A percentile compares a stretch with the other conserved stretches of the same genome.
These are phyloP conservation scores for Scomber japonicus DNA, from an alignment of 2,113 vertebrate genomes.

Conservation along the genomic window DNA sequence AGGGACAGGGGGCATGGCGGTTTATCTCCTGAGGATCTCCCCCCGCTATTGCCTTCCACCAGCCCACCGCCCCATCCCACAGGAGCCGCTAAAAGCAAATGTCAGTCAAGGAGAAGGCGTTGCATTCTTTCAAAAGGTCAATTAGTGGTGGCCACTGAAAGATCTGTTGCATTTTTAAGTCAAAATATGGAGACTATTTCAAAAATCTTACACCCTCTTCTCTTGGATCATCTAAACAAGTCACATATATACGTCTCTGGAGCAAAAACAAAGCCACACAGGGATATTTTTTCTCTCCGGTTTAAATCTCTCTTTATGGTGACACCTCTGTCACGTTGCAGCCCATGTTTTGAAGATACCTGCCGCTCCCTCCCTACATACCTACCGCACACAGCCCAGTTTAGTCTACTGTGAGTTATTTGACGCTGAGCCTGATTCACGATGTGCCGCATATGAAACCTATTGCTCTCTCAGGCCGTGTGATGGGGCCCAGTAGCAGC, in stretches of 20 bases:
- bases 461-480: constrained; percentile 41
- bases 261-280: neutral
- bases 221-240: neutral
- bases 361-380: constrained; percentile 8
- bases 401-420: constrained; percentile 27
- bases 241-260: neutral
- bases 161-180: constrained; percentile 42
- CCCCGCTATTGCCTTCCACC: constrained; percentile 81
- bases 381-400: constrained; percentile 31
- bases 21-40: constrained; percentile 83
- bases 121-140: constrained; percentile 80
- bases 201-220: neutral
- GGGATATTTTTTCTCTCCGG: neutral
- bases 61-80: constrained; percentile 73
- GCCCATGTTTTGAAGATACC: constrained; percentile 18
- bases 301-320: neutral
- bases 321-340: constrained; percentile 27
- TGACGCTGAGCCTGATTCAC: constrained; percentile 43
- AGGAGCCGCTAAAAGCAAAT: constrained; percentile 83
- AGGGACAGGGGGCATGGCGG: constrained; percentile 76
- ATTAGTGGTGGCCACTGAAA: constrained; percentile 69
- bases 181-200: constrained; percentile 31
- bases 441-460: constrained; percentile 50
- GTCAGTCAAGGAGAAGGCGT: constrained; percentile 80
- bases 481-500: constrained; percentile 47